A percentile compares a stretch with the other conserved stretches of the same genome.
Evolutionary conservation across 2,797 vertebrate species (phyloP).

Genomic region (Thamnophis elegans): DNA sequence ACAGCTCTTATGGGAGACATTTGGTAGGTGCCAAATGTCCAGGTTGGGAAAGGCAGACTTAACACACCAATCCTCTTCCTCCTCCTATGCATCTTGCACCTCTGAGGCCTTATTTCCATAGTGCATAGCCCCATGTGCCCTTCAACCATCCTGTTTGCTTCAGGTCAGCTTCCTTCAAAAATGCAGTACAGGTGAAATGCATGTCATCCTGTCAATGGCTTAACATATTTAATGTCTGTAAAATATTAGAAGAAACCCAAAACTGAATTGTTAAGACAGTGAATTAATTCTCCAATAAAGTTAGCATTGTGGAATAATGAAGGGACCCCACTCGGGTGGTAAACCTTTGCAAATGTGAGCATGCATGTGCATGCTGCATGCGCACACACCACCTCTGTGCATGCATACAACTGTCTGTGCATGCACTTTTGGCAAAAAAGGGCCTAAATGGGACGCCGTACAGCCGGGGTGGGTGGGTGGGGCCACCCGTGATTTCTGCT

Average conservation of each 20-base stretch:
- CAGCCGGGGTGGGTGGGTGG: too few species aligned
- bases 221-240: constrained; percentile 15
- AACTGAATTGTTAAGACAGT: background rate
- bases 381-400: too few species aligned
- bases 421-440: too few species aligned
- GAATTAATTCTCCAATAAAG: background rate
- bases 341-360: too few species aligned
- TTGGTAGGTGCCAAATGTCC: background rate
- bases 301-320: background rate
- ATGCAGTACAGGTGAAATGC: background rate
- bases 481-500: too few species aligned
- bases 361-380: too few species aligned
- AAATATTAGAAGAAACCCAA: constrained; percentile 6
- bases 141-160: background rate
- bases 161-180: background rate
- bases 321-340: too few species aligned
- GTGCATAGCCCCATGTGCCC: background rate
- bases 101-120: background rate
- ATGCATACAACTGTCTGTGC: too few species aligned
- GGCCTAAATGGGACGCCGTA: too few species aligned
- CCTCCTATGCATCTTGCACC: background rate
- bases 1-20: background rate
- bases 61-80: background rate
- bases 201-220: background rate
- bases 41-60: background rate